Conservation (phyloP, 2,888 invertebrate genomes). For the Heliconius charithonia region DNA sequence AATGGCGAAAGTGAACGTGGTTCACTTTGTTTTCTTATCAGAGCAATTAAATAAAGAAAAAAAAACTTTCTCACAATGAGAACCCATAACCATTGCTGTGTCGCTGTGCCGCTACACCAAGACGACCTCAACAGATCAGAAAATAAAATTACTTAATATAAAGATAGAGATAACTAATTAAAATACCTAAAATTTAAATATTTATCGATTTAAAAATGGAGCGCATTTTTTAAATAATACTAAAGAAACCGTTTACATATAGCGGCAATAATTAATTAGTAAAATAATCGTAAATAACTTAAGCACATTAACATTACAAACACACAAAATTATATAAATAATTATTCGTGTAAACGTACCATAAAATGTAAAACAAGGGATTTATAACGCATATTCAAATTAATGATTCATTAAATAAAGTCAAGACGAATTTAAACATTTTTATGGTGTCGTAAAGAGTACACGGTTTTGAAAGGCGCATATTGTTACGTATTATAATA, state of each 20-base stretch:
- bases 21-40: no score
- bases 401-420: conserved; percentile 48
- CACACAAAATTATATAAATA: conserved; percentile 22
- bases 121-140: no score
- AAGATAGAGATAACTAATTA: no score
- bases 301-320: conserved; percentile 11
- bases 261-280: conserved; percentile 6
- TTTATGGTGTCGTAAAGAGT: conserved; percentile 33
- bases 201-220: not conserved
- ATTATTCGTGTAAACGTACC: conserved; percentile 47
- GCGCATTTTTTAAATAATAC: not conserved
- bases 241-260: conserved; percentile 10
- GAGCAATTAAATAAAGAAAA: no score
- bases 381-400: conserved; percentile 49
- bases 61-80: no score
- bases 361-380: conserved; percentile 51
- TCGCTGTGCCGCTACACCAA: no score
- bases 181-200: no score
- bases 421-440: conserved; percentile 43
- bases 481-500: conserved; percentile 9
- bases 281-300: conserved; percentile 4
- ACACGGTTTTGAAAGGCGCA: conserved; percentile 10
- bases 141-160: no score
- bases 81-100: no score
- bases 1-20: no score